Percentiles rank a stretch among this genome's conserved stretches.
These are phyloP conservation scores for Leptopterna dolabrata DNA, from an alignment of 2,888 invertebrate species.

Conservation along the genomic window DNA sequence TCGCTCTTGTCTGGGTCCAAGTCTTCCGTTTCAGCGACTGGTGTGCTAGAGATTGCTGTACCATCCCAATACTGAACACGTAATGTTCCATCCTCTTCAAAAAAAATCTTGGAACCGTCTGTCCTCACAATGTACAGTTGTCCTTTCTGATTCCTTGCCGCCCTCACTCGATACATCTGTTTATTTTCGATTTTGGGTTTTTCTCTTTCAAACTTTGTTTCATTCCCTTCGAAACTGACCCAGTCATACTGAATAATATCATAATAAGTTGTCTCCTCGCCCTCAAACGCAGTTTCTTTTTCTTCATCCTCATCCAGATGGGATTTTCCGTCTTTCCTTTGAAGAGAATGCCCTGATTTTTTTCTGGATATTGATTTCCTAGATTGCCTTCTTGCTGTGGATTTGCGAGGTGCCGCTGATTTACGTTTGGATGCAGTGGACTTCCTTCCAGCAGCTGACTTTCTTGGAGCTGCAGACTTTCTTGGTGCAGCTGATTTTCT, in stretches of 20 bases:
- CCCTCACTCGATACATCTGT: background rate
- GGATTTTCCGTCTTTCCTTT: background rate
- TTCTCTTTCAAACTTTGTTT: background rate
- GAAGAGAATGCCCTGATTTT: background rate
- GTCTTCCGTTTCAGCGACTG: background rate
- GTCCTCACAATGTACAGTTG: constrained; percentile 15
- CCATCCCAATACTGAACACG: constrained; percentile 1
- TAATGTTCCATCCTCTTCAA: background rate
- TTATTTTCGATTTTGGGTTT: background rate
- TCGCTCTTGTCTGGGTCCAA: background rate
- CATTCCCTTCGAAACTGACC: constrained; percentile 8
- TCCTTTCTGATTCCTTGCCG: background rate
- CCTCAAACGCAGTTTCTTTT: background rate
- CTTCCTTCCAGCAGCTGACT: background rate
- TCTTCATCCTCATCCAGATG: background rate
- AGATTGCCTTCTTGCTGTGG: background rate
- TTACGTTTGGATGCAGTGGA: constrained; percentile 12
- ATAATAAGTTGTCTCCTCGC: background rate
- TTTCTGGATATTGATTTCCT: background rate
- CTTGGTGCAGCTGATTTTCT: background rate
- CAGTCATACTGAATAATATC: constrained; percentile 5
- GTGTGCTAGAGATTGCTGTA: background rate
- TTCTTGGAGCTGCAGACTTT: constrained; percentile 16
- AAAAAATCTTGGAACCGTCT: background rate
- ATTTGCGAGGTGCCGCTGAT: background rate